phyloP scores from a whole-genome alignment of 2,888 invertebrate genomes.

The Atrina japonica region DNA sequence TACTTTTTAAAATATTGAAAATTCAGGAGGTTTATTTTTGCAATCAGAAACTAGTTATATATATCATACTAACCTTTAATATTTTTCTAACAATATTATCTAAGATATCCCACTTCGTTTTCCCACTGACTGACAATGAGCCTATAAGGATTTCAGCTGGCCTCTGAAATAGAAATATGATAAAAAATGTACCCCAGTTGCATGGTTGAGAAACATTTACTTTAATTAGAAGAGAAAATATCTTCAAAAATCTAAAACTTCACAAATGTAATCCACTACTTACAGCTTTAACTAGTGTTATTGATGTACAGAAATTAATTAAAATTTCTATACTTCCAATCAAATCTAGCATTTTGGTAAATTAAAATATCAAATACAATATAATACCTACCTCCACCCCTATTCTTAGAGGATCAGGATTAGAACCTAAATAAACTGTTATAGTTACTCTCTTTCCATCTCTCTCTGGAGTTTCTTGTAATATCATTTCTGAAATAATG shows the following conservation, averaged over 20 bases:
- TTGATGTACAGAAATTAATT: too few relatives aligned
- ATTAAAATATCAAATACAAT: too few relatives aligned
- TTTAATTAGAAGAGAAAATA: too few relatives aligned
- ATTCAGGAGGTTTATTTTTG: too few relatives aligned
- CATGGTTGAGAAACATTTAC: too few relatives aligned
- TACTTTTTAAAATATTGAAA: background rate
- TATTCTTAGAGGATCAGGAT: slow-evolving; percentile 72
- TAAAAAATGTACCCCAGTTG: background rate
- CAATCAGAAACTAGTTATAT: too few relatives aligned
- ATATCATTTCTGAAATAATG: slow-evolving; percentile 71
- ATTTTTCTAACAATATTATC: slow-evolving; percentile 94
- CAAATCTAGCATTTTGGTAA: too few relatives aligned
- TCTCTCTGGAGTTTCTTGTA: slow-evolving; percentile 77
- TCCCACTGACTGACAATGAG: slow-evolving; percentile 93
- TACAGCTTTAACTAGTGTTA: too few relatives aligned
- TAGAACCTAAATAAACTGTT: slow-evolving; percentile 89
- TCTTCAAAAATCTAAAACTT: too few relatives aligned
- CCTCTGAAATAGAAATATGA: slow-evolving; percentile 59
- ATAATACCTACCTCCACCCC: slow-evolving; percentile 54
- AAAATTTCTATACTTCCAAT: too few relatives aligned
- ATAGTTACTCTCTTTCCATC: slow-evolving; percentile 91
- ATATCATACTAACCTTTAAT: slow-evolving; percentile 85
- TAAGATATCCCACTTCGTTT: slow-evolving; percentile 96
- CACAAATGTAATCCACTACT: too few relatives aligned
- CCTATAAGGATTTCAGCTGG: slow-evolving; percentile 89